These are phyloP conservation scores for Pteropus rufus DNA, from an alignment of 2,797 vertebrate genomes.

Conservation along the genomic window DNA sequence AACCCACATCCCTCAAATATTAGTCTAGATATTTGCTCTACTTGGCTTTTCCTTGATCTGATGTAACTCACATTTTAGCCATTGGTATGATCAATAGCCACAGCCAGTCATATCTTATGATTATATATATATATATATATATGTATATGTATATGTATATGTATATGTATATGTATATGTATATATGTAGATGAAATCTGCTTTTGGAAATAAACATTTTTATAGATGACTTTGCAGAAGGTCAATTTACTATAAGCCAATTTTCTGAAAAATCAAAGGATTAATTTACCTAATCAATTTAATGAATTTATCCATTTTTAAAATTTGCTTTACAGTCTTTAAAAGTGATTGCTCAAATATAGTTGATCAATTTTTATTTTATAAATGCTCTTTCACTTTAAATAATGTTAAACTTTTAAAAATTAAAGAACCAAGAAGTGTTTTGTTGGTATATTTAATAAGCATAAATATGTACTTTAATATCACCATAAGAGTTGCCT, in stretches of 20 bases:
- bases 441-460: not conserved
- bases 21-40: not conserved
- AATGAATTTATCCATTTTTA: not conserved
- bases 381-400: not conserved
- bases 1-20: not conserved
- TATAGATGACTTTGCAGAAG: not conserved
- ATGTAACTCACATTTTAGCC: not conserved
- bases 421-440: not conserved
- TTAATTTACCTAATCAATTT: not conserved
- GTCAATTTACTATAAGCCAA: not conserved
- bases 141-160: too few relatives aligned
- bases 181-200: too few relatives aligned
- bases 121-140: not conserved
- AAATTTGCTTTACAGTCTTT: not conserved
- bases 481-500: not conserved
- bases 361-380: not conserved
- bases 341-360: not conserved
- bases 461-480: not conserved
- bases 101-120: not conserved
- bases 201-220: too few relatives aligned
- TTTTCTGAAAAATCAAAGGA: not conserved
- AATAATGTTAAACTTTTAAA: not conserved
- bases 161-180: too few relatives aligned
- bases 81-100: not conserved
- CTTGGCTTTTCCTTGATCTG: not conserved